These are phyloP conservation scores for Corythoichthys intestinalis DNA, from an alignment of 2,113 vertebrate species.

Conservation along the genomic window DNA sequence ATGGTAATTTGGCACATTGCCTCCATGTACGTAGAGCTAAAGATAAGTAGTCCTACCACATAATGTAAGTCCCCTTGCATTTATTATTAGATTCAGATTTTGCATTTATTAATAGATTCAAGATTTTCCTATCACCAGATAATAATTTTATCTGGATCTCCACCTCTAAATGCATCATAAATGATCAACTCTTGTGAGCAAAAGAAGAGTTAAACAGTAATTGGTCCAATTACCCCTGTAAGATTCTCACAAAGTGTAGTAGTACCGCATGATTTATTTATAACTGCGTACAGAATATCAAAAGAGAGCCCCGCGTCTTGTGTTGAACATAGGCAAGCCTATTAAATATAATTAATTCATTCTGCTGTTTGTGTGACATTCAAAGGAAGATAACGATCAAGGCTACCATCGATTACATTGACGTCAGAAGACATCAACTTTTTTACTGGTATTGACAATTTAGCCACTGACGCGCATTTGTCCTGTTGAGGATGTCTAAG, in stretches of 20 bases:
- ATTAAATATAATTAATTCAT: neutral
- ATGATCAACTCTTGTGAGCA: neutral
- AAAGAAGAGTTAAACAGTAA: neutral
- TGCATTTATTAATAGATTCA: slow-evolving; percentile 4
- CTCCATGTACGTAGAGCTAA: no score
- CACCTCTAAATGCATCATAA: neutral
- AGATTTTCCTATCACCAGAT: neutral
- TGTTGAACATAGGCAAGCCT: slow-evolving; percentile 6
- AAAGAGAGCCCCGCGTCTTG: neutral
- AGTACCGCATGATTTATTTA: slow-evolving; percentile 1
- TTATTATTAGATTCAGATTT: neutral
- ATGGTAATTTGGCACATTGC: no score
- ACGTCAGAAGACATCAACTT: neutral
- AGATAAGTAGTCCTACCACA: neutral
- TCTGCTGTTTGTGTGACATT: neutral
- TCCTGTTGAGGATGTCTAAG: neutral
- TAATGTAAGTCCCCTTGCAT: slow-evolving; percentile 4
- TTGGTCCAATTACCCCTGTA: neutral
- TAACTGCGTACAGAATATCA: neutral
- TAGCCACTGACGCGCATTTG: neutral
- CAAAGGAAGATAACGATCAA: neutral
- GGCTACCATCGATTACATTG: neutral
- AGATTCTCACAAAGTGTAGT: slow-evolving; percentile 7
- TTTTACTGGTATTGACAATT: neutral
- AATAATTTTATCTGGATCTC: neutral